These are phyloP conservation scores for Otolemur garnettii DNA, from an alignment of 2,113 vertebrate genomes.

Conservation along the genomic window DNA sequence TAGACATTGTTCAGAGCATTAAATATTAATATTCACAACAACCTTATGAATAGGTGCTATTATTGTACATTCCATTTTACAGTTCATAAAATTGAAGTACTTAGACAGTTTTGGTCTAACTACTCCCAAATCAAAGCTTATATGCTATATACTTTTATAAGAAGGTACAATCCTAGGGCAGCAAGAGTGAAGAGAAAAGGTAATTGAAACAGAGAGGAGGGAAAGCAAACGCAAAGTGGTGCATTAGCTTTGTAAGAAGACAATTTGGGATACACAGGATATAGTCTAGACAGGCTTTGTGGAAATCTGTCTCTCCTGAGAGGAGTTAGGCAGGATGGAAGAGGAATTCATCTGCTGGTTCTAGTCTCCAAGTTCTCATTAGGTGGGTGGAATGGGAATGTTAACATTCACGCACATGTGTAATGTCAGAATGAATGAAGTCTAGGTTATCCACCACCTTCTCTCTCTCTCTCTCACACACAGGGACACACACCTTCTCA, in stretches of 20 bases:
- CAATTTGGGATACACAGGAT: background rate
- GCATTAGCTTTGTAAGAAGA: background rate
- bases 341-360: background rate
- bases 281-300: background rate
- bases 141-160: background rate
- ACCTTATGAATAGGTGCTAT: background rate
- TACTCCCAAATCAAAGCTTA: background rate
- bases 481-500: background rate
- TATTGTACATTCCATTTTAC: background rate
- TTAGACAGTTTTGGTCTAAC: background rate
- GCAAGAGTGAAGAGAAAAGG: background rate
- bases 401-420: background rate
- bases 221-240: background rate
- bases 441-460: background rate
- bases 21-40: conserved; percentile 7
- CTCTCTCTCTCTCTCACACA: background rate
- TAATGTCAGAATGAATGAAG: background rate
- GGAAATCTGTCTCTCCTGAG: background rate
- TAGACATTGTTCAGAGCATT: conserved; percentile 5
- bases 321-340: background rate
- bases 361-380: background rate
- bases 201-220: background rate
- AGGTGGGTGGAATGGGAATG: rapidly evolving
- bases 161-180: background rate
- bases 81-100: background rate